These are phyloP conservation scores for Corbicula japonica DNA, from an alignment of 2,888 invertebrate species.

Conservation along the genomic window DNA sequence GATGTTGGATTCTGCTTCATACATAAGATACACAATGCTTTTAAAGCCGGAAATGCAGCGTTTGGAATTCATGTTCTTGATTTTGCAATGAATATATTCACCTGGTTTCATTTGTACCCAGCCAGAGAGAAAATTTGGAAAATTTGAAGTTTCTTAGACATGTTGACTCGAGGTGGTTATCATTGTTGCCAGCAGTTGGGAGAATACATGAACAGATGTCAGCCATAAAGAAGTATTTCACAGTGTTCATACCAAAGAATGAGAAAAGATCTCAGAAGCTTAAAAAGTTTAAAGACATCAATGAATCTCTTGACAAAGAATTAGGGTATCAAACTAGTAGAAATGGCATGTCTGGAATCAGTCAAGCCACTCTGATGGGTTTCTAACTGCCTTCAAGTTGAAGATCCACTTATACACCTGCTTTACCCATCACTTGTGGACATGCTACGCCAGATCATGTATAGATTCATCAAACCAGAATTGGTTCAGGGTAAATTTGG, in stretches of 20 bases:
- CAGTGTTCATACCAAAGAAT: constrained; percentile 27
- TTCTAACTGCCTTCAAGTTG: constrained; percentile 25
- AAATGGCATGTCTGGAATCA: constrained; percentile 26
- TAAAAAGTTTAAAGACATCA: constrained; percentile 34
- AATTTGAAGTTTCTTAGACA: constrained; percentile 27
- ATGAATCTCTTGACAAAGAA: constrained; percentile 35
- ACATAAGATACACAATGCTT: constrained; percentile 27
- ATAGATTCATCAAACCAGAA: constrained; percentile 18
- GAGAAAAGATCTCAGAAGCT: constrained; percentile 32
- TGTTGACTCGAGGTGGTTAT: constrained; percentile 23
- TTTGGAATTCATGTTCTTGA: constrained; percentile 25
- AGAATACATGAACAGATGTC: constrained; percentile 17
- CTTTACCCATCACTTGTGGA: constrained; percentile 30
- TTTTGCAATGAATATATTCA: constrained; percentile 27
- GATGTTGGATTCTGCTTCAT: constrained; percentile 36
- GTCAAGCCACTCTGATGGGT: constrained; percentile 7
- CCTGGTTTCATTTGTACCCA: constrained; percentile 22
- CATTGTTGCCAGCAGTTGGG: constrained; percentile 26
- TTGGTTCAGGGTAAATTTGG: constrained; percentile 20
- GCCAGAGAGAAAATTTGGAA: constrained; percentile 33
- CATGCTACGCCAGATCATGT: constrained; percentile 28
- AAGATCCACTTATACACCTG: constrained; percentile 26
- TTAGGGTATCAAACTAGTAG: constrained; percentile 25
- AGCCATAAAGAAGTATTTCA: constrained; percentile 25
- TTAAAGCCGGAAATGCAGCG: constrained; percentile 19